phyloP scores from a whole-genome alignment of 2,113 vertebrate species.

The Phodopus roborovskii region DNA sequence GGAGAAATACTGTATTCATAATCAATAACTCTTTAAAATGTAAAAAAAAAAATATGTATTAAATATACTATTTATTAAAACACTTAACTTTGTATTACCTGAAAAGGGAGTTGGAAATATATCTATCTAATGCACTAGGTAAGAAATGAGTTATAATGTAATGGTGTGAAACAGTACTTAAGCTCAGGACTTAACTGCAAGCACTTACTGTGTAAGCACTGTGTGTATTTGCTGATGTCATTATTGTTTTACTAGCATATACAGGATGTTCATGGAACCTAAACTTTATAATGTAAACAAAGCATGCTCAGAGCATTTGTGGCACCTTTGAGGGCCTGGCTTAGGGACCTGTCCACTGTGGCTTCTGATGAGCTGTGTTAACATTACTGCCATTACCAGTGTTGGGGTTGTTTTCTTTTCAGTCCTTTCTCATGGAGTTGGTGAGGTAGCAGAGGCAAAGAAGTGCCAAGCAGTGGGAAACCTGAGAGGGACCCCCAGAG shows the following conservation, averaged over 20 bases:
- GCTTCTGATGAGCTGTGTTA: not conserved
- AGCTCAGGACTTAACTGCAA: not conserved
- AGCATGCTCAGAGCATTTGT: not conserved
- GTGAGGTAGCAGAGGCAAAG: not conserved
- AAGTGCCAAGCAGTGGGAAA: not conserved
- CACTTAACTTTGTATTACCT: not conserved
- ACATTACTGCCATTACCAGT: not conserved
- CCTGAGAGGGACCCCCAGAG: not conserved
- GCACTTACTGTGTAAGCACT: not conserved
- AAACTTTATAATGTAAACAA: slow-evolving; percentile 1
- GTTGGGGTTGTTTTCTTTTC: not conserved
- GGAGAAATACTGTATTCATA: not conserved
- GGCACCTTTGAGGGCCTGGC: not conserved
- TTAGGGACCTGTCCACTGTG: not conserved
- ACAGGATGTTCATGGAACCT: not conserved
- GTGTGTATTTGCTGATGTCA: not conserved
- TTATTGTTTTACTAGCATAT: not conserved
- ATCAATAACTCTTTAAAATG: not conserved
- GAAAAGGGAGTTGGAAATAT: not conserved
- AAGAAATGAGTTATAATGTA: not conserved
- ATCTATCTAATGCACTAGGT: not conserved
- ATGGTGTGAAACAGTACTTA: not conserved
- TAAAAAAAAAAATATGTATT: not conserved
- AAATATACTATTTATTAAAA: not conserved
- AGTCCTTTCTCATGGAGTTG: not conserved